Conservation (phyloP, 2,113 vertebrate genomes). For the Herpailurus yagouaroundi region DNA sequence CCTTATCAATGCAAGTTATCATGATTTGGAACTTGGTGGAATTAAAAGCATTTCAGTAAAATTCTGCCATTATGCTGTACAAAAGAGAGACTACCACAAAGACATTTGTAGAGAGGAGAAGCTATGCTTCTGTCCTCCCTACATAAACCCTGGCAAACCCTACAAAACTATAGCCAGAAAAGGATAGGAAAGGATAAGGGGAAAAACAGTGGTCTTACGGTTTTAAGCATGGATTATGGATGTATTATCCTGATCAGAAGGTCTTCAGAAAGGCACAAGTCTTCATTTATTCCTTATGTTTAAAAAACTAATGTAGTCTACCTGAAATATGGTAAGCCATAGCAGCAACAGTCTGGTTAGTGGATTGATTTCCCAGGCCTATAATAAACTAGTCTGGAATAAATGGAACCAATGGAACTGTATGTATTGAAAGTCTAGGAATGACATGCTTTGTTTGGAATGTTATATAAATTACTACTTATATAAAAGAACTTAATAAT, state of each 20-base stretch:
- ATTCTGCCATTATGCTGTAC: background rate
- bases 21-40: background rate
- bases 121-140: background rate
- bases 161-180: background rate
- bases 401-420: background rate
- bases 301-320: background rate
- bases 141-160: background rate
- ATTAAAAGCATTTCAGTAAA: background rate
- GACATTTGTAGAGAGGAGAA: background rate
- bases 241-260: background rate
- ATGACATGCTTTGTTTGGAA: constrained; percentile 36
- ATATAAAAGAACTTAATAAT: constrained; percentile 58
- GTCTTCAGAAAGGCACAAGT: background rate
- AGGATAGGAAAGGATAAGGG: background rate
- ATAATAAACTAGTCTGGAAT: background rate
- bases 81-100: background rate
- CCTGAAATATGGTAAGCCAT: background rate
- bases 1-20: background rate
- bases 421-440: background rate
- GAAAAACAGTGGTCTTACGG: background rate
- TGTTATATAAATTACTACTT: constrained; percentile 16
- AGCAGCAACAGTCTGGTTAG: background rate
- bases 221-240: background rate
- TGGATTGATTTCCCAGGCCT: background rate
- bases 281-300: background rate